Evolutionary conservation across 2,888 invertebrate genomes (phyloP), one percentile per base, ranked within the genome.

Genomic region (Limenitis arthemis): DNA sequence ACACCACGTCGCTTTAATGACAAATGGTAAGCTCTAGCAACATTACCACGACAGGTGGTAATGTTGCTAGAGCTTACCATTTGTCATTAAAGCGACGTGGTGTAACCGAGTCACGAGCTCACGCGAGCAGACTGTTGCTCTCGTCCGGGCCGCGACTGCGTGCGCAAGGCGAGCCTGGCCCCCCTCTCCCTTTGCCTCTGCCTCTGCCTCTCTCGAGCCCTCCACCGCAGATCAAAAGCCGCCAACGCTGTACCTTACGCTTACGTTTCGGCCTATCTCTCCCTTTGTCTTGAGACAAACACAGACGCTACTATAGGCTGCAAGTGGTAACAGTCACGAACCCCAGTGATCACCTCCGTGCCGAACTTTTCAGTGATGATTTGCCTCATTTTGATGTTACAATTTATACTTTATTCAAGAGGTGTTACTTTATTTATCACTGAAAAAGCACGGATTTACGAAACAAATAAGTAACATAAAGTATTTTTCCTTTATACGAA

Each of bases 51-150:
- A n/a, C n/a, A n/a, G n/a, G 53, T 51, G 54, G 47, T 56, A 57
- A 62, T 73, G 65, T 61, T 61, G 62, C 62, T 64, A 60, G 62
- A 64, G 77, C 80, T 84, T 83, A 84, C 85, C 83, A 77, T 79
- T 72, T 70, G 75, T 70, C 82, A 84, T 70, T 77, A 73, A 60
- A 70, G 77, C 72, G 69, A 64, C 68, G 73, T 65, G 65, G 65
- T 66, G 65, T 64, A 62, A 68, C 65, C 71, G 70, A 70, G 68
- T 72, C 68, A 77, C 73, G 70, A 69, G 69, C 77, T 73, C 77
- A 77, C 83, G 76, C 77, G 78, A 77, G 75, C 83, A 83, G 81
- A 85, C 84, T 85, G 84, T 85, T 85, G 84, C 84, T 80, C 70
- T 63, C 69, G 74, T 74, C 79, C 79, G 74, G 79, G 77, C 67